Base-by-base conservation (phyloP, 2,888 invertebrate genomes). In the Escarpia spicata region DNA sequence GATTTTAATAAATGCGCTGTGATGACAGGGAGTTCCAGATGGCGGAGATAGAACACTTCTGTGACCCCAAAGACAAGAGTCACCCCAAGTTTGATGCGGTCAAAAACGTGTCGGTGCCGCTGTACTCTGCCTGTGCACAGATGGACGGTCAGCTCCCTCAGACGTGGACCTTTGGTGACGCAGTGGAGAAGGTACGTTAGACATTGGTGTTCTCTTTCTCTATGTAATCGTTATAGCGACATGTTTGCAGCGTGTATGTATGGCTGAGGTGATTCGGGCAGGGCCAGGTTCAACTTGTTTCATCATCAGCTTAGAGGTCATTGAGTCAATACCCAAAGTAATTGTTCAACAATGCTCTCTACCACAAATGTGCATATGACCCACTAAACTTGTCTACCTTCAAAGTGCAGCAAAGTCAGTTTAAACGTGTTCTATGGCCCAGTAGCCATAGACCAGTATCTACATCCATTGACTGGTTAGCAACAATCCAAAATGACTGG, bases 1-100 rank as follows among this genome's bases (percentile, higher is more conserved):
- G 75, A 75, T 75, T 26, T 75, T n/a, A 75, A 91, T 91, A 31
- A 26, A 91, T 91, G n/a, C 15, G 26, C 3, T 91, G 91, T 26
- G 90, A 90, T 31, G 4, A 91, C 58, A 98, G 99, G 95, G 99
- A 99, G 96, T 99, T 99, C 96, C 99, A 99, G 0, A 99, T 99
- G 99, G 99, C 99, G 93, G 99, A 99, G 97, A 99, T 99, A 95
- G 99, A 99, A 97, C 99, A 99, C 97, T 99, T 99, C 96, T 99
- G 99, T 96, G 99, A 99, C 97, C 98, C 99, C 0, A 96, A 95
- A 0, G 97, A 98, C 95, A 99, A 97, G 93, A 94, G 94, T 44
- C 99, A 99, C 97, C 98, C 98, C 0, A 99, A 99, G 97, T 99
- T 99, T 97, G 97, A 97, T 93, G 90, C 58, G 0, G 97, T 99